Evolutionary conservation across 2,888 invertebrate species (phyloP).

Genomic region (Psococerastis gibbosa): DNA sequence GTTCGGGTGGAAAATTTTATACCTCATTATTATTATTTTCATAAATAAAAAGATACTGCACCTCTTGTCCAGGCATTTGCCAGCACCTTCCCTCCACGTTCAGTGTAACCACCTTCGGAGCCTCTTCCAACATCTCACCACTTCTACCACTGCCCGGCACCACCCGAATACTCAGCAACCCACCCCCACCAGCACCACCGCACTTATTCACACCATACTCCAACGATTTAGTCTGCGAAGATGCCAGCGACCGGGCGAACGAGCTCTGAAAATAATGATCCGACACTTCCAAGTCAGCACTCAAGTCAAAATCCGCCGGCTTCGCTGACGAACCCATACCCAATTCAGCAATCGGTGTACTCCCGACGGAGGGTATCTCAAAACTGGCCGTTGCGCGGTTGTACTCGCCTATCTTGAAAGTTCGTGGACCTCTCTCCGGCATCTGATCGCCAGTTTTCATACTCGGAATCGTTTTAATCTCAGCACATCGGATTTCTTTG

Average conservation of each 20-base stretch:
- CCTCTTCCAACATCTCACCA: constrained; percentile 1
- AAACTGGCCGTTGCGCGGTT: constrained; percentile 3
- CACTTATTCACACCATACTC: background rate
- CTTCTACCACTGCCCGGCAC: background rate
- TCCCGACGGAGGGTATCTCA: background rate
- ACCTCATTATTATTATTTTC: too few species aligned
- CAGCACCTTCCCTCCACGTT: too few species aligned
- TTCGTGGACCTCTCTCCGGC: background rate
- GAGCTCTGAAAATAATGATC: constrained; percentile 3
- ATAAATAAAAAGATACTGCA: too few species aligned
- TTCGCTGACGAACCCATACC: background rate
- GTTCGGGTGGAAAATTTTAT: too few species aligned
- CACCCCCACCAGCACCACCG: too few species aligned
- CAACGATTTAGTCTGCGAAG: background rate
- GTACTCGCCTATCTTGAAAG: constrained; percentile 1
- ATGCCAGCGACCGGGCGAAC: background rate
- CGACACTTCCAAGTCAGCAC: background rate
- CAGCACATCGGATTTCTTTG: constrained; percentile 1
- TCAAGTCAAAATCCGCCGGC: background rate
- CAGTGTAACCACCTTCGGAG: too few species aligned
- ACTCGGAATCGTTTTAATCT: constrained; percentile 2
- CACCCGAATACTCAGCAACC: background rate
- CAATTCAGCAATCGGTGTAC: background rate
- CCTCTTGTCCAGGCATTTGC: constrained; percentile 2
- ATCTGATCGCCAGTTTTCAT: background rate